Evolutionary conservation across 2,113 vertebrate genomes (phyloP), one percentile per base, ranked within the genome.

Genomic region (Ammodytes marinus): DNA sequence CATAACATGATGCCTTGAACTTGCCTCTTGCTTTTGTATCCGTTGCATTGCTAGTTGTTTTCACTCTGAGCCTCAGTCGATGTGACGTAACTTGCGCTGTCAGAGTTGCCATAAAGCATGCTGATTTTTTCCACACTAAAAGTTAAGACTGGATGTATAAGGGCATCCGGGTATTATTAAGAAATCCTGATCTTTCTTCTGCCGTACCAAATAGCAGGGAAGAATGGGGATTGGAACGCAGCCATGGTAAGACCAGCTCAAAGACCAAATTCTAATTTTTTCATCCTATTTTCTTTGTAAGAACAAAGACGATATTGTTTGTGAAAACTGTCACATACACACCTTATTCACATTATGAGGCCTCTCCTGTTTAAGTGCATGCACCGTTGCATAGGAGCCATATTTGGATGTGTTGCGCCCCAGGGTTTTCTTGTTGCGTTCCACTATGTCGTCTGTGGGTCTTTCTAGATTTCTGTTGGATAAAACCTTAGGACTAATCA

Each of bases 361-460:
- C 7, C 77, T 85, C 40, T 88, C 91, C 69, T 89, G 90, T 76
- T 91, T 96, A 64, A 88, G 93, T n/a, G 50, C 80, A 83, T 97
- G 93, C 39, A 92, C 84, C 6, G 91, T 92, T 39, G 96, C 92
- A 1, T 99, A 99, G 7, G 97, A 97, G 54, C 91, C 92, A 0
- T 8, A 61, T 83, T 91, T 95, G 37, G 79, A 82, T 17, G 61
- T 37, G 4, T 39, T 92, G 1, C 96, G 78, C 0, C 97, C 97
- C 84, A 99, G 89, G 39, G 97, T 98, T 63, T 6, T 64, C 72
- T 96, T 98, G 85, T 99, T 99, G 14, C 91, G 95, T 72, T 95
- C 92, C 52, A 99, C 94, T 54, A 97, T 95, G 84, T 97, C 88
- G 59, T 92, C 92, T 39, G 59, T 93, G 14, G 42, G 64, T 67